Base-by-base conservation (phyloP, 1,140 invertebrate species). In the fruit fly (Drosophila melanogaster) region DNA sequence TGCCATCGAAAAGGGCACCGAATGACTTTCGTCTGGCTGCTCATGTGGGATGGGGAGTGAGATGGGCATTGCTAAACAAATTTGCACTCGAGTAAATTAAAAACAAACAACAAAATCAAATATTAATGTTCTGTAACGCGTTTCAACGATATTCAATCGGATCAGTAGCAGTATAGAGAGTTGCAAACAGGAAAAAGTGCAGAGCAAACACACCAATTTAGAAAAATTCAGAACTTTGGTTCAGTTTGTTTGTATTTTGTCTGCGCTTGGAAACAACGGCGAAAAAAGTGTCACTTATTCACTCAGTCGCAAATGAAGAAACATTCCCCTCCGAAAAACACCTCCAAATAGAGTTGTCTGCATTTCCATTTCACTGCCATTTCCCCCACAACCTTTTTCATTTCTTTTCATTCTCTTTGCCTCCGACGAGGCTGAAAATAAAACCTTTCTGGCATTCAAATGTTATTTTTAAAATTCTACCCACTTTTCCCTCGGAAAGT, bases 31-130 rank as follows among this genome's bases (percentile, higher is more conserved):
- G 46, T 44, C 60, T 66, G 35, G 15, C 40, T 64, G 11, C 35
- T 30, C 37, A 44, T 66, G 43, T 64, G 47, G 14, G 22, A 14
- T 12, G 19, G 7, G 14, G 4, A 7, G 26, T 33, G 11, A 15
- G 33, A 24, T 5, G 47, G 33, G 56, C 24, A 54, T 61, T 53
- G 79, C 79, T 75, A 73, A 67, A 73, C 69, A 87, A 67, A 87
- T 83, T 83, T 73, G 79, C 79, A 71, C 73, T 83, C 22, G 66
- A 77, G 76, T 55, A 87, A 83, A 87, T 87, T 81, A 87, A 87
- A 87, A 87, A 83, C 83, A 86, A 86, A 86, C 83, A 87, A 61
- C 66, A 64, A 87, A 81, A 60, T 87, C 84, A 87, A 87, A 87
- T 79, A 87, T 87, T 87, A 83, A 87, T 76, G 79, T 70, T 40